Conservation (phyloP, 2,113 vertebrate genomes). For the Poeciliopsis occidentalis region DNA sequence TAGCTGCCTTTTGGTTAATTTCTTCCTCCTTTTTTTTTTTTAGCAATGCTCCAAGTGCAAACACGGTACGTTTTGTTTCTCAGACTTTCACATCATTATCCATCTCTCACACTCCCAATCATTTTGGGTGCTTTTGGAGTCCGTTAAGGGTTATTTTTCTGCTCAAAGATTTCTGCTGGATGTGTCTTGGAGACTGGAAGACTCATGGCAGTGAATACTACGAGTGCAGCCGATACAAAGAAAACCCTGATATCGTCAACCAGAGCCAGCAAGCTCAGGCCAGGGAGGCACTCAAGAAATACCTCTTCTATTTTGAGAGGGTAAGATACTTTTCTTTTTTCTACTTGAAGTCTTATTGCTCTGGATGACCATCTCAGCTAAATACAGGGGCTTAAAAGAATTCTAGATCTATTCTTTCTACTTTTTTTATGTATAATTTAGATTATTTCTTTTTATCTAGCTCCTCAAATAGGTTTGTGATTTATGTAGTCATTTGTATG, state of each 20-base stretch:
- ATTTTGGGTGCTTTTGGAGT: neutral
- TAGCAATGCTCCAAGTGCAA: conserved; percentile 99
- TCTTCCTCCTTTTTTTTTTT: conserved; percentile 60
- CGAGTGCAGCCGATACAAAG: conserved; percentile 99
- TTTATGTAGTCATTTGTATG: no score
- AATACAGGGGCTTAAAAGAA: neutral
- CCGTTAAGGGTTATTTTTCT: conserved; percentile 1
- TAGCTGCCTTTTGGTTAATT: conserved; percentile 4
- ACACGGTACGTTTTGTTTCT: conserved; percentile 85
- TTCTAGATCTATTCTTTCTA: no score
- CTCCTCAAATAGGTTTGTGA: no score
- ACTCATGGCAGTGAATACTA: conserved; percentile 99
- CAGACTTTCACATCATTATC: neutral
- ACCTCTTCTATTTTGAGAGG: conserved; percentile 99
- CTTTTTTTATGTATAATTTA: no score
- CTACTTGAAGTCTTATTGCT: neutral
- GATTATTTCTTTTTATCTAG: no score
- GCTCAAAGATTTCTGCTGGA: conserved; percentile 96
- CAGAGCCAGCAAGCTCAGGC: conserved; percentile 99
- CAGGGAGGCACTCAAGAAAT: conserved; percentile 99
- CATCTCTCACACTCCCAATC: neutral
- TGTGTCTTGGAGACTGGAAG: conserved; percentile 99
- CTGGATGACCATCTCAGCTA: neutral
- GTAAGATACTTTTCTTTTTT: conserved; percentile 77
- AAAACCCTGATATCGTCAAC: conserved; percentile 99